Evolutionary conservation across 1,140 invertebrate species (phyloP).

Genomic region (Drosophila carrolli): DNA sequence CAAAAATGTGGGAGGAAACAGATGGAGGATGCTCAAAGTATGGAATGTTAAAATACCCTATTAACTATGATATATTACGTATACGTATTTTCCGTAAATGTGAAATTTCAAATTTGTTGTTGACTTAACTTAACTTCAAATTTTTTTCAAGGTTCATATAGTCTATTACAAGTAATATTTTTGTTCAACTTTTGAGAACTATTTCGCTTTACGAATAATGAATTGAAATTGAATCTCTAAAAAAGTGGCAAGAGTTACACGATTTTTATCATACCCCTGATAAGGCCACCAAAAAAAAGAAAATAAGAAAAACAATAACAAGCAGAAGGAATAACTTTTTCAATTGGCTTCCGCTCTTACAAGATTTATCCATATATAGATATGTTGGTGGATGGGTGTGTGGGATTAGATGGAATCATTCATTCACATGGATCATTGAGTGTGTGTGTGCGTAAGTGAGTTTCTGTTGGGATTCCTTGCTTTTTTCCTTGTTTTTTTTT

Average conservation of each 20-base stretch:
- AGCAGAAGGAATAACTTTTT: conserved; percentile 67
- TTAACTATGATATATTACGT: neutral
- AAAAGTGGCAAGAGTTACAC: neutral
- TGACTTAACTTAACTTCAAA: too few relatives aligned
- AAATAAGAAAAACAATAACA: conserved; percentile 51
- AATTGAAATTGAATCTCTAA: neutral
- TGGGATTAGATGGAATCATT: conserved; percentile 61
- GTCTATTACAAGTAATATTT: neutral
- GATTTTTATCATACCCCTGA: neutral
- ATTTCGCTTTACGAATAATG: too few relatives aligned
- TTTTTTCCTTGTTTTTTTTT: conserved; percentile 26
- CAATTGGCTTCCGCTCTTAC: conserved; percentile 63
- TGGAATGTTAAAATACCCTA: conserved; percentile 28
- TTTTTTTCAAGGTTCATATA: neutral
- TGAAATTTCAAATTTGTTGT: too few relatives aligned
- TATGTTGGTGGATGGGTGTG: conserved; percentile 5
- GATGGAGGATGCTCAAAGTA: neutral
- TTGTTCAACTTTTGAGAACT: neutral
- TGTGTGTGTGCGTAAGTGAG: conserved; percentile 26
- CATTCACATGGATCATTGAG: conserved; percentile 62
- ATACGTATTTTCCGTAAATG: neutral
- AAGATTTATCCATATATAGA: conserved; percentile 31
- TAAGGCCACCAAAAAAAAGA: conserved; percentile 7
- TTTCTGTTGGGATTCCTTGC: conserved; percentile 10
- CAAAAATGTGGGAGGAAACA: conserved; percentile 23